Percentiles rank a stretch among this genome's conserved stretches.
phyloP scores from a whole-genome alignment of 2,797 vertebrate genomes.

The Labeo calbasu region DNA sequence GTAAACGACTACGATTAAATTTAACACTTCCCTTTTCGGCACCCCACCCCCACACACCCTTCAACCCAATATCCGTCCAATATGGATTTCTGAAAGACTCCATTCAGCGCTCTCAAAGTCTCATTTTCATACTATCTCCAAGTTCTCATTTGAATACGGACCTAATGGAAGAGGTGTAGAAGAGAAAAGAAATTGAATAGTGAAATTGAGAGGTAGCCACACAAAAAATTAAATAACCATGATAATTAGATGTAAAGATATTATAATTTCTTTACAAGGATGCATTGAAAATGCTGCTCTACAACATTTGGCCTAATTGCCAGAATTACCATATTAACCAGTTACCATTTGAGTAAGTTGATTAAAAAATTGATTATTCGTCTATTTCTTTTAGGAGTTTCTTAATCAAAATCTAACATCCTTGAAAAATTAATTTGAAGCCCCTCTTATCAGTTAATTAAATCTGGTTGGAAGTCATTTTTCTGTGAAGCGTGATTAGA shows the following conservation, averaged over 20 bases:
- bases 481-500: constrained; percentile 85
- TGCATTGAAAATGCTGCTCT: constrained; percentile 82
- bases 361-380: constrained; percentile 90
- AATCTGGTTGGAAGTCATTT: constrained; percentile 98
- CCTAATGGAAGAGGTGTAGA: constrained; percentile 67
- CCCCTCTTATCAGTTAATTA: constrained; percentile 99
- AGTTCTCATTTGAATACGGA: constrained; percentile 76
- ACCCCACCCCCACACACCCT: constrained; percentile 32
- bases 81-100: constrained; percentile 66
- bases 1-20: constrained; percentile 63
- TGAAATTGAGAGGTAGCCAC: constrained; percentile 83
- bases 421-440: constrained; percentile 99
- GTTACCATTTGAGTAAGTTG: constrained; percentile 87
- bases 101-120: constrained; percentile 73
- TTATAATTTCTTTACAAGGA: constrained; percentile 84
- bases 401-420: constrained; percentile 99
- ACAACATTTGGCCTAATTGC: constrained; percentile 87
- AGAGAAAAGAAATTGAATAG: constrained; percentile 63
- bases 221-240: constrained; percentile 80
- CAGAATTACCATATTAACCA: constrained; percentile 89
- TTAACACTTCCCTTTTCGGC: constrained; percentile 29
- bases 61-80: constrained; percentile 67
- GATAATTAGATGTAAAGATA: constrained; percentile 87
- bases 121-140: constrained; percentile 74
- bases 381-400: constrained; percentile 90